Base-by-base conservation (phyloP, 2,113 vertebrate species). In the Alectura lathami region DNA sequence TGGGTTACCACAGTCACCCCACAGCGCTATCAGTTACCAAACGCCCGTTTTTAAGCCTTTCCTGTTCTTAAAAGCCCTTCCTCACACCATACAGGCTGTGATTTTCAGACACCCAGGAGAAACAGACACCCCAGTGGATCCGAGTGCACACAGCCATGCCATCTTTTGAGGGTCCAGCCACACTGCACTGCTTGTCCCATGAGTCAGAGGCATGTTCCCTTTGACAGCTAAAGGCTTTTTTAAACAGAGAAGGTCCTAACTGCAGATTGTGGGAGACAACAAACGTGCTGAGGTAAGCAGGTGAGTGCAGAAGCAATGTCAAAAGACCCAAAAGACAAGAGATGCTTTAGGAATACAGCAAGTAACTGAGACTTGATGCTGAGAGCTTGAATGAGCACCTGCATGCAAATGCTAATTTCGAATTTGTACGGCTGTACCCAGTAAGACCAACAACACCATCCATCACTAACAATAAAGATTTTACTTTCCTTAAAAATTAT, bases 101-200 rank as follows among this genome's bases (percentile, higher is more conserved):
- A 45, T 27, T 56, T 70, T 40, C 77, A 38, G 73, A 34, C 0
- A 2, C 45, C 1, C 1, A 6, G 12, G 26, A 83, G 51, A 56
- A 59, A 24, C 4, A 53, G 64, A 20, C 30, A 17, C 68, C 23
- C 42, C 18, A 15, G 48, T 3, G 50, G 83, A 34, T 42, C 2
- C 3, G 47, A n/a, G 83, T 7, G 8, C 42, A 1, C 1, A 13
- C 17, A 54, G 34, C 45, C 63, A 7, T 18, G 3, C 8, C 36
- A 6, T 4, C 82, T 40, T n/a, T 34, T 13, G 3, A 3, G 67
- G 59, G 17, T 2, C 59, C 8, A 12, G 8, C 67, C 30, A 2
- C 1, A 17, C 18, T 5, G 3, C 68, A 8, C 0, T 42, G 72
- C 36, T 69, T 34, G 21, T 3, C 21, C 24, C 34, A 10, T 17